Evolutionary conservation across 2,888 invertebrate genomes (phyloP).

Genomic region (Drosophila differens): DNA sequence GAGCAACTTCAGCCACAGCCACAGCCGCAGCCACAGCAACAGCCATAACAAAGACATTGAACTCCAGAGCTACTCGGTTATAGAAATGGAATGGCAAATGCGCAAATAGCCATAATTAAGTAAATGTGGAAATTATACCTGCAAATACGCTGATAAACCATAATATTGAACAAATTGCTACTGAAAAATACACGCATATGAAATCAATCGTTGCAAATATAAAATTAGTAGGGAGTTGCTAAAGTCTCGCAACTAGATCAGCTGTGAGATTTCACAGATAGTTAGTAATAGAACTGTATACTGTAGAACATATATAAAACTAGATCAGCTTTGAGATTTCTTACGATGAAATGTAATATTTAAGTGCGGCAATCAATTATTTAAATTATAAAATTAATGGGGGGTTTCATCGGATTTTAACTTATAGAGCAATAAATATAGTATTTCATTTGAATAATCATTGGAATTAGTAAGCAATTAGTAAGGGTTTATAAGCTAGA

Average conservation of each 20-base stretch:
- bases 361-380: background rate
- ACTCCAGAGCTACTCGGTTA: conserved; percentile 47
- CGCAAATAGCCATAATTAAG: conserved; percentile 62
- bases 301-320: background rate
- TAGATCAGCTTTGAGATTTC: rapidly evolving
- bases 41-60: conserved; percentile 65
- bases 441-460: background rate
- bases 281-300: background rate
- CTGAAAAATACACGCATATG: background rate
- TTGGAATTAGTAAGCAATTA: background rate
- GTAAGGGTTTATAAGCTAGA: too few species aligned
- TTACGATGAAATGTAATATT: background rate
- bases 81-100: conserved; percentile 65
- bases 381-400: background rate
- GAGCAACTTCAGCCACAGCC: conserved; percentile 41
- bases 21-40: background rate
- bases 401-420: background rate
- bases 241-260: background rate
- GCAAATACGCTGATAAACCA: conserved; percentile 20
- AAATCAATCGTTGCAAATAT: background rate
- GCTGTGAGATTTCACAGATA: background rate
- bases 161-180: conserved; percentile 11
- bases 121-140: conserved; percentile 64
- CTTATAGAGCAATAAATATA: background rate
- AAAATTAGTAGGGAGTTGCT: background rate